Evolutionary conservation across 2,888 invertebrate genomes (phyloP).

Genomic region (Brenthis hecate): DNA sequence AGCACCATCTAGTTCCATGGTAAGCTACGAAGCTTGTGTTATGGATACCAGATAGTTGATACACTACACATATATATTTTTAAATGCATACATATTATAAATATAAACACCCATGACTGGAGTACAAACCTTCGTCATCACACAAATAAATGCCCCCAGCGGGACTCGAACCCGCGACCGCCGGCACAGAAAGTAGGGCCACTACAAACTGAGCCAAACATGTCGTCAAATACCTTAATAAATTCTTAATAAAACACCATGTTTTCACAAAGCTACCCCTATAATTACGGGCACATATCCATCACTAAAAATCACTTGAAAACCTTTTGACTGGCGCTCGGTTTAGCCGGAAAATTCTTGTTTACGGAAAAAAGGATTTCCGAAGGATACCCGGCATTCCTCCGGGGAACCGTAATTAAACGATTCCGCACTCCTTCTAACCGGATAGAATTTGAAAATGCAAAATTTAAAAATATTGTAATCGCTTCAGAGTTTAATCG

Average conservation of each 20-base stretch:
- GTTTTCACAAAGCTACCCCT: conserved; percentile 19
- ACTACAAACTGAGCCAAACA: too few species aligned
- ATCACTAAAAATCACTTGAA: conserved; percentile 36
- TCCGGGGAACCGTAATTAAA: conserved; percentile 38
- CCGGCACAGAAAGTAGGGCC: too few species aligned
- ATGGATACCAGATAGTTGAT: too few species aligned
- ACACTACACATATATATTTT: too few species aligned
- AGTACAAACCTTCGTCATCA: too few species aligned
- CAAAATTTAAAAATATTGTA: conserved; percentile 26
- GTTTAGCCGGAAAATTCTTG: conserved; percentile 40
- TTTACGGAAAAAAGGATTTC: conserved; percentile 45
- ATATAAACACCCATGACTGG: too few species aligned
- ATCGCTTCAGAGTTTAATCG: conserved; percentile 19
- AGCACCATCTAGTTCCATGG: too few species aligned
- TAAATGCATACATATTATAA: too few species aligned
- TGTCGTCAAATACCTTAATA: too few species aligned
- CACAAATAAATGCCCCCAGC: too few species aligned
- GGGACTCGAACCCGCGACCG: too few species aligned
- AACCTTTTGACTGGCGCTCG: conserved; percentile 43
- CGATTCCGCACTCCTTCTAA: conserved; percentile 27
- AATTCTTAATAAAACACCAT: neutral
- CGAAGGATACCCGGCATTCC: conserved; percentile 42
- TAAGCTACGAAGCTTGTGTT: too few species aligned
- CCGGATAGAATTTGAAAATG: conserved; percentile 28
- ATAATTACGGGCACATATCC: conserved; percentile 39